Base-by-base conservation (phyloP, 2,888 invertebrate genomes). In the Heteropelma amictum region DNA sequence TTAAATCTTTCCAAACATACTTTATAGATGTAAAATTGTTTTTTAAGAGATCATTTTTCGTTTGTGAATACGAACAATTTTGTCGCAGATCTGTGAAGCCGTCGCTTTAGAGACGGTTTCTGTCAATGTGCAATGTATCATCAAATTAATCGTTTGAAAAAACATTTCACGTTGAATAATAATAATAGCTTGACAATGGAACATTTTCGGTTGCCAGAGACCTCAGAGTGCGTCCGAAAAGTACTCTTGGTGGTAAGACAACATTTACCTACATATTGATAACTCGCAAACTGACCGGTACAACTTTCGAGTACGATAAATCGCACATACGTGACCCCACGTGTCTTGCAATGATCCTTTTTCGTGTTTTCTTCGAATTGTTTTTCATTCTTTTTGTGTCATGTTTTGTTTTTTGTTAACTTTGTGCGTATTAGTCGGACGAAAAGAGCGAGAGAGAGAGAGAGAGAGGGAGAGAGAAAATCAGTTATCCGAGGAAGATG, bases 401-500 rank as follows among this genome's bases (percentile, higher is more conserved):
- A 12, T 60, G 23, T 23, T 58, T 35, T 23, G 10, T 60, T 45
- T 60, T 53, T 35, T 53, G 12, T 65, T 56, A 35, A 40, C 33
- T 53, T 61, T 63, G 61, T 63, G 75, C 56, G 71, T 71, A 75
- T 71, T 51, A 63, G 71, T 71, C 28, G 70, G 42, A 70, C 40
- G 65, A 61, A 56, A 8, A 49, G 35, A 56, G 42, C 56, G 45
- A 12, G 53, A 61, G 67, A 65, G 45, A 54, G 30, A 28, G 58
- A 51, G 51, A 63, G 42, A 63, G 45, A 38, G 58, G 38, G 64
- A 54, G 49, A 54, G 26, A 38, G 60, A 51, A 35, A 45, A 17
- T n/a, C 14, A 5, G 21, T 17, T 26, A 67, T 56, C 60, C 65
- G 79, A 78, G 81, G 79, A 75, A 67, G 79, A 79, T 70, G 77